phyloP scores from a whole-genome alignment of 1,140 invertebrate genomes.

The Ceratosolen solmsi region DNA sequence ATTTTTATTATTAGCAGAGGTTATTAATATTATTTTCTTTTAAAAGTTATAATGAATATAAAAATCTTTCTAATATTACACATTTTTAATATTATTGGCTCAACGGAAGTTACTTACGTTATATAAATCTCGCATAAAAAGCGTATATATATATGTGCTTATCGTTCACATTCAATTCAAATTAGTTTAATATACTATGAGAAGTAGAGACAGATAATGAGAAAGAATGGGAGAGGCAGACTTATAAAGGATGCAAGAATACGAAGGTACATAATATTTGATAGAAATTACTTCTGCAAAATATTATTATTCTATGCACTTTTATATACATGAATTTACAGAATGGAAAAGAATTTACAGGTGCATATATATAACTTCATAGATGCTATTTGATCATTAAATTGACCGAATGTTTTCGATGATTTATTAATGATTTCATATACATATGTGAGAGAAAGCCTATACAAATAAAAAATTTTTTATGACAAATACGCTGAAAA shows the following conservation, averaged over 20 bases:
- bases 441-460: background rate
- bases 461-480: no score
- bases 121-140: constrained; percentile 52
- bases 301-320: constrained; percentile 22
- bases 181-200: background rate
- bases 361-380: background rate
- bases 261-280: background rate
- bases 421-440: constrained; percentile 11
- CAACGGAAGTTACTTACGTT: constrained; percentile 46
- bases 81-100: constrained; percentile 22
- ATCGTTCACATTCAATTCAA: constrained; percentile 49
- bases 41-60: no score
- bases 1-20: background rate
- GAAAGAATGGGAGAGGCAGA: background rate
- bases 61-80: constrained; percentile 2
- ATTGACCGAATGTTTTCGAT: constrained; percentile 42
- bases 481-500: no score
- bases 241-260: background rate
- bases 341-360: no score
- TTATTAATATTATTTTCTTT: constrained; percentile 26
- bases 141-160: constrained; percentile 24
- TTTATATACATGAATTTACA: background rate
- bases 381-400: constrained; percentile 3
- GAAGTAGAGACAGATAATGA: background rate
- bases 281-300: background rate